Conservation (phyloP, 2,797 vertebrate genomes). For the Pangasius mekongensis region DNA sequence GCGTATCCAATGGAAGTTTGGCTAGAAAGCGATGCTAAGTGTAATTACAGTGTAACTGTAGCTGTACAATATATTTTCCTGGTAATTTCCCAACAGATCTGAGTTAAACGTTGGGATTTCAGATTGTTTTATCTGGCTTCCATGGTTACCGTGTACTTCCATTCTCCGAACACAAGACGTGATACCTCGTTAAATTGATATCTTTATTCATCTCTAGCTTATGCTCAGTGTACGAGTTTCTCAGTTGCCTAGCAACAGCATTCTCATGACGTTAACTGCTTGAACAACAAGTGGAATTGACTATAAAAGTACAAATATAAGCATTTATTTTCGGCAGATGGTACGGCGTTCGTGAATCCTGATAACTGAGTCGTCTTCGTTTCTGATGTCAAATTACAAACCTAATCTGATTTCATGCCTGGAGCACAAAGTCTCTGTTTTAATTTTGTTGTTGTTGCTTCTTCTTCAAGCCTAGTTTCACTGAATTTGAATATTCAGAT, state of each 20-base stretch:
- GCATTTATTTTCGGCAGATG: not conserved
- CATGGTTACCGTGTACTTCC: not conserved
- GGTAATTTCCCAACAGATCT: not conserved
- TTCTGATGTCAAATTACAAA: slow-evolving; percentile 27
- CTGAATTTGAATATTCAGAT: not conserved
- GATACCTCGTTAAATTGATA: not conserved
- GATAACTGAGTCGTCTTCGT: slow-evolving; percentile 8
- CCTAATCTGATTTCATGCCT: slow-evolving; percentile 23
- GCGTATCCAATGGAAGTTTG: not conserved
- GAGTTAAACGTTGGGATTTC: not conserved
- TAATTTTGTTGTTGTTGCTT: not conserved
- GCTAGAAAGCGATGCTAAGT: not conserved
- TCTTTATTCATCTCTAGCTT: not conserved
- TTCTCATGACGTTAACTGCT: not conserved
- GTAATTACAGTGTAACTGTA: not conserved
- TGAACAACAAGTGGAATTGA: not conserved
- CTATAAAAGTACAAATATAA: not conserved
- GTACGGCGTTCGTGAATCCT: not conserved
- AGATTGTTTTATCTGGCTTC: not conserved
- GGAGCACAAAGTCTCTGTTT: not conserved
- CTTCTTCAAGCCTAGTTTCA: slow-evolving; percentile 24
- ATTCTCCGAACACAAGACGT: not conserved
- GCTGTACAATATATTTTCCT: not conserved
- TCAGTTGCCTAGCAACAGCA: not conserved
- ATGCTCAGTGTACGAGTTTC: not conserved